phyloP scores from a whole-genome alignment of 1,140 invertebrate genomes.

The Drosophila subpulchrella region DNA sequence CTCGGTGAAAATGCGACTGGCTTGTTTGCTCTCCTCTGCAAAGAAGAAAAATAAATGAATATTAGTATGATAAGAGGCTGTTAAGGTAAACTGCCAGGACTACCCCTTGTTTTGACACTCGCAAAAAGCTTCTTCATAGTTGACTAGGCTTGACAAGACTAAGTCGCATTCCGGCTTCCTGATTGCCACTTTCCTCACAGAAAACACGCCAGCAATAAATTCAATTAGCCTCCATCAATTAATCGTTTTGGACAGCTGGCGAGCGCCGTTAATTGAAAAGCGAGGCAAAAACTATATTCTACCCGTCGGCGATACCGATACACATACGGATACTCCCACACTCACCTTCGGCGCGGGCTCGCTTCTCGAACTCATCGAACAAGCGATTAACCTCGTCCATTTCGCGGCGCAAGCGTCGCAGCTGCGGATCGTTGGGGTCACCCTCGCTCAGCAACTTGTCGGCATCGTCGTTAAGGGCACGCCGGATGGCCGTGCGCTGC shows the following conservation, averaged over 20 bases:
- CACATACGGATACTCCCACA: slow-evolving; percentile 32
- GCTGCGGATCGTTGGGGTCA: slow-evolving; percentile 96
- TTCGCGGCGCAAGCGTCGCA: slow-evolving; percentile 93
- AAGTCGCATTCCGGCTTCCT: slow-evolving; percentile 56
- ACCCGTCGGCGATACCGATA: slow-evolving; percentile 6
- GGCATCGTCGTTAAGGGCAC: slow-evolving; percentile 98
- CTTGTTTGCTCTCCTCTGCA: slow-evolving; percentile 94
- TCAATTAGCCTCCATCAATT: slow-evolving; percentile 64
- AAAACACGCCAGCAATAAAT: slow-evolving; percentile 55
- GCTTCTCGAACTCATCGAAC: slow-evolving; percentile 96
- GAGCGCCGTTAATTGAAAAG: slow-evolving; percentile 69
- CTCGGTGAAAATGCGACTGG: slow-evolving; percentile 93
- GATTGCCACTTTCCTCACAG: slow-evolving; percentile 33
- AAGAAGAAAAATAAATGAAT: not conserved
- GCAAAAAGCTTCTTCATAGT: slow-evolving; percentile 78
- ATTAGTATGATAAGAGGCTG: not conserved
- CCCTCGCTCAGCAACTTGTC: slow-evolving; percentile 97
- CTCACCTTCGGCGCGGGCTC: slow-evolving; percentile 91
- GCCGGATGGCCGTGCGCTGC: slow-evolving; percentile 96
- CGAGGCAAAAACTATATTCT: slow-evolving; percentile 38
- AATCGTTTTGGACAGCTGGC: slow-evolving; percentile 66
- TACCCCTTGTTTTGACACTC: slow-evolving; percentile 74
- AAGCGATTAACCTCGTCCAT: slow-evolving; percentile 98
- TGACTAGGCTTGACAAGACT: slow-evolving; percentile 49
- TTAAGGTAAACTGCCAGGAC: not conserved